Base-by-base conservation (phyloP, 2,113 vertebrate genomes). In the Corythoichthys haematopterus region DNA sequence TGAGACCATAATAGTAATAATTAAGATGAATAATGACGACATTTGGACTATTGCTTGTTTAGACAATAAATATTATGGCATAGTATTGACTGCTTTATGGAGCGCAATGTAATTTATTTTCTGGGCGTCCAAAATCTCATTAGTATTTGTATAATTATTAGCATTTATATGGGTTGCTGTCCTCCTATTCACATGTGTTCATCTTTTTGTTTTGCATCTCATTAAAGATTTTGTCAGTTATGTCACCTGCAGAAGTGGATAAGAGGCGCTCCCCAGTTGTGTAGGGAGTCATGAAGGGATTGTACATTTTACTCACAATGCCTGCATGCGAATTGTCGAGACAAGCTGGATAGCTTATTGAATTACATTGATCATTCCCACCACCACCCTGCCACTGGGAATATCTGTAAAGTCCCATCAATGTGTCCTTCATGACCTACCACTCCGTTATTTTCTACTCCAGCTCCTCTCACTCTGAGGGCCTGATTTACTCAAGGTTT, bases 271-370 rank as follows among this genome's bases (percentile, higher is more conserved):
- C 20, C 69, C 71, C 60, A 69, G 64, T 28, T 72, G 68, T 76
- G 78, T 72, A 68, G 75, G 70, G 38, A 1, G 55, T 48, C n/a
- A 64, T 45, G 64, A 56, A 68, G 73, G 74, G 53, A 71, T 75
- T 69, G 20, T 76, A 75, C 65, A 60, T 53, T 74, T 80, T 65
- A 45, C 57, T 80, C 70, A 66, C 65, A 69, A 65, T 66, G 68
- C 64, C 38, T 72, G 63, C 71, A 43, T 77, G 78, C 60, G 71
- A 64, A 78, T 70, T 82, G 64, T 80, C 72, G 64, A 37, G 52
- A 79, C 69, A 60, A 72, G 61, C 71, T 48, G 60, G 16, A 13
- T 72, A 70, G 14, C 62, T 75, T 75, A 74, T 40, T 66, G 65
- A 79, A 70, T 78, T 51, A 38, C 59, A 59, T 65, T 70, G 75